Base-by-base conservation (phyloP, 2,888 invertebrate species). In the Scaptodrosophila latifasciaeformis region DNA sequence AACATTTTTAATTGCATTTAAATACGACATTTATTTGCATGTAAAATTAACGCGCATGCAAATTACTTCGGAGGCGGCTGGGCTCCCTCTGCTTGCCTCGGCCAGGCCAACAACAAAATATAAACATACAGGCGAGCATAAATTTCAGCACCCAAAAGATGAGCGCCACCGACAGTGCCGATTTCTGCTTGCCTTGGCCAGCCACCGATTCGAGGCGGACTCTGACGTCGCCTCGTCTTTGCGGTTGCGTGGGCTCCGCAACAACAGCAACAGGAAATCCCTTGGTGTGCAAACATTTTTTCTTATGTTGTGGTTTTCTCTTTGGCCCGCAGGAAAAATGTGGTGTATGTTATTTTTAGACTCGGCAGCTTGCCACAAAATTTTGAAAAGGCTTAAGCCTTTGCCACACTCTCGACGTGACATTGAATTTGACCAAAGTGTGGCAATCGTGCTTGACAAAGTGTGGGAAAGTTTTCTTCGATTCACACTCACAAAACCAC, bases 11-110 rank as follows among this genome's bases (percentile, higher is more conserved):
- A 83, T 83, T 83, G 84, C 84, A 83, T 84, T 83, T 83, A 83
- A 83, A 83, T 83, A 80, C 82, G 80, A 84, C 84, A 82, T 83
- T 84, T 83, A 83, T 84, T 83, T 83, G 80, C 81, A 70, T 82
- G 80, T 82, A 74, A 82, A 82, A 84, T 83, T 84, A 82, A 82
- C 81, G 81, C 68, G 70, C 65, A 77, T 76, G 80, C 77, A 82
- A 83, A 83, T 83, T 74, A 71, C 81, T 82, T 78, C 69, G 74
- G 50, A 15, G 43, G n/a, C n/a, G n/a, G n/a, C n/a, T n/a, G n/a
- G n/a, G n/a, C n/a, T n/a, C n/a, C n/a, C n/a, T n/a, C n/a, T n/a
- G n/a, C n/a, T n/a, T n/a, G n/a, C n/a, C n/a, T n/a, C n/a, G n/a
- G n/a, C n/a, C n/a, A 17, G 9, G 17, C 17, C 13, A 17, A 13